Conservation (phyloP, 2,797 vertebrate genomes). For the Catamblyrhynchus diadema region DNA sequence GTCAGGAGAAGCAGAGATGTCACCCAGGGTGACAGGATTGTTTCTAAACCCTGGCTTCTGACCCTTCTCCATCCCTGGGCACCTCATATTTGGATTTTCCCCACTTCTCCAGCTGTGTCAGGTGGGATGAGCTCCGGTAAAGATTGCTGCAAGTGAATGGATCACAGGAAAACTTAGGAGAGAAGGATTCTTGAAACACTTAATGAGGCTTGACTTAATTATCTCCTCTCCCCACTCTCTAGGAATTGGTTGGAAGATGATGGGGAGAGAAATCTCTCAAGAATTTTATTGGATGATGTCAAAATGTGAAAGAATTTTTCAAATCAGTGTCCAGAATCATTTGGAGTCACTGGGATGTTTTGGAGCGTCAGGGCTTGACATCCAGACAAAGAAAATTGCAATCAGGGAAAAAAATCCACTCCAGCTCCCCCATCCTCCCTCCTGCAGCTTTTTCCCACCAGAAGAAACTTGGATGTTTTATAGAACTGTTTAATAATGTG, state of each 20-base stretch:
- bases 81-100: not conserved
- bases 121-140: not conserved
- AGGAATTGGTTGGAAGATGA: not conserved
- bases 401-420: not conserved
- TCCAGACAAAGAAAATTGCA: not conserved
- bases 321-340: rapidly evolving
- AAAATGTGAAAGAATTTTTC: not conserved
- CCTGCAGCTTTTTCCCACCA: conserved; percentile 43
- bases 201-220: not conserved
- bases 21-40: rapidly evolving
- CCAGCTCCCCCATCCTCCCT: not conserved
- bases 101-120: not conserved
- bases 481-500: conserved; percentile 12
- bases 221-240: not conserved
- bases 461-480: not conserved
- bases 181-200: not conserved
- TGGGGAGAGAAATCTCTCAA: not conserved
- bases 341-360: not conserved
- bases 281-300: not conserved
- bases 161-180: not conserved
- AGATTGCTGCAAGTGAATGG: not conserved
- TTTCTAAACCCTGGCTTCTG: not conserved
- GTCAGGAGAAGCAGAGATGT: not conserved
- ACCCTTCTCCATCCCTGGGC: not conserved
- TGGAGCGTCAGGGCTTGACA: not conserved